Conservation (phyloP, 2,888 invertebrate genomes). For the Onchidella celtica region DNA sequence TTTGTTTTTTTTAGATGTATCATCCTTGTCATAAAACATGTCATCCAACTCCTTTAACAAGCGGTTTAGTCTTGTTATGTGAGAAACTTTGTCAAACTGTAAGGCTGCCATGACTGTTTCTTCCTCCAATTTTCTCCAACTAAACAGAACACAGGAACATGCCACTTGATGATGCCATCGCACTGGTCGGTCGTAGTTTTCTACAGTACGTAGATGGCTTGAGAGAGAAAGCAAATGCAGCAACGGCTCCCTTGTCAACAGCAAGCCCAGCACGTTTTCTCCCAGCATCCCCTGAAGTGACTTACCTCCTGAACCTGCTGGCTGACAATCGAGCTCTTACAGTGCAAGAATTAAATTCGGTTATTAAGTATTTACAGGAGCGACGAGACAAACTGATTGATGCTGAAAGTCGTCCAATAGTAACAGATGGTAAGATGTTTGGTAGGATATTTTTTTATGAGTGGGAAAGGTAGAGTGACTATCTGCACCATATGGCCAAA, state of each 20-base stretch:
- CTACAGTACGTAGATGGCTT: slow-evolving; percentile 75
- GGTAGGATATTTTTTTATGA: not conserved
- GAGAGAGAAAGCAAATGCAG: slow-evolving; percentile 67
- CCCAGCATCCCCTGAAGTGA: slow-evolving; percentile 68
- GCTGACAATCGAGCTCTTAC: slow-evolving; percentile 87
- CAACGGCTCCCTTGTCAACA: slow-evolving; percentile 50
- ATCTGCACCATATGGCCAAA: too few relatives aligned
- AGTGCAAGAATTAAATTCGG: slow-evolving; percentile 75
- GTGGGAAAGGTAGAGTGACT: too few relatives aligned
- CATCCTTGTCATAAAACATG: too few relatives aligned
- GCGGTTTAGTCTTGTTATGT: too few relatives aligned
- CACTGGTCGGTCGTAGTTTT: slow-evolving; percentile 84
- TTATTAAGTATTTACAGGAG: slow-evolving; percentile 85
- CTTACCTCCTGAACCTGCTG: slow-evolving; percentile 87
- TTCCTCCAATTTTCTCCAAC: not conserved
- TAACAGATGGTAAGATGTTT: slow-evolving; percentile 35
- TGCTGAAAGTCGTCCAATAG: slow-evolving; percentile 54
- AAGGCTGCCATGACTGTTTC: not conserved
- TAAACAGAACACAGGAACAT: slow-evolving; percentile 95
- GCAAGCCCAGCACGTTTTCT: slow-evolving; percentile 58
- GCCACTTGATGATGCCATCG: slow-evolving; percentile 94
- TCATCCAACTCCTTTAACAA: too few relatives aligned
- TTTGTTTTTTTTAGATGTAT: too few relatives aligned
- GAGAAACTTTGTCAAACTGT: too few relatives aligned
- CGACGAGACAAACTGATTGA: slow-evolving; percentile 83